Evolutionary conservation across 1,140 invertebrate species (phyloP), one percentile per base, ranked within the genome.

Genomic region (Trichoplusia ni): DNA sequence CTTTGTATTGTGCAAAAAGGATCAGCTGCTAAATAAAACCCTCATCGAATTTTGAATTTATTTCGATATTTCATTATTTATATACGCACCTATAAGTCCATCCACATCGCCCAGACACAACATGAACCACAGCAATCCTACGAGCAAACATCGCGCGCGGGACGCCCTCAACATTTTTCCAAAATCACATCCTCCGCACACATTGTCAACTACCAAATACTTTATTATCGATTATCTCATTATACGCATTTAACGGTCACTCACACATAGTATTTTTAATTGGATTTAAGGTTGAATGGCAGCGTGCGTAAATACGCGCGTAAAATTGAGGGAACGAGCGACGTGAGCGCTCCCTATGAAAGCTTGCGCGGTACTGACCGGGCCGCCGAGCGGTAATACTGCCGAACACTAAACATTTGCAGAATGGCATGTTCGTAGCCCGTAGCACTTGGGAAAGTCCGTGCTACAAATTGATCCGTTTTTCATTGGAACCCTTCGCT

Each of bases 131-230:
- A 82, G 70, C 72, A 86, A 86, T 75, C 80, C 82, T 44, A 76
- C 68, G 42, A 79, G 77, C 74, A 74, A 60, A 67, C 79, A 88
- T 81, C 76, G 79, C 75, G 71, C 73, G 51, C 64, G 69, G 69
- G 62, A 82, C 69, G 77, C 79, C 66, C 65, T 87, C 81, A 87
- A 74, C 86, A 89, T 89, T 85, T 87, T 89, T 82, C 82, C 77
- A 74, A 84, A 79, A 67, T 84, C 81, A 82, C 82, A 84, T 86
- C 77, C 74, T 81, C 71, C 71, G 64, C 58, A 65, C 67, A 73
- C 84, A 86, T 86, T 86, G 82, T 86, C 72, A 63, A 54, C 54
- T 31, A 44, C 38, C 16, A 27, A 58, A 25, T 44, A 71, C 69
- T 75, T 76, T 80, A 64, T 64, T 66, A 77, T 71, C 67, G 59